Evolutionary conservation across 2,888 invertebrate species (phyloP), one percentile per base, ranked within the genome.

Genomic region (Leucophenga maculata): DNA sequence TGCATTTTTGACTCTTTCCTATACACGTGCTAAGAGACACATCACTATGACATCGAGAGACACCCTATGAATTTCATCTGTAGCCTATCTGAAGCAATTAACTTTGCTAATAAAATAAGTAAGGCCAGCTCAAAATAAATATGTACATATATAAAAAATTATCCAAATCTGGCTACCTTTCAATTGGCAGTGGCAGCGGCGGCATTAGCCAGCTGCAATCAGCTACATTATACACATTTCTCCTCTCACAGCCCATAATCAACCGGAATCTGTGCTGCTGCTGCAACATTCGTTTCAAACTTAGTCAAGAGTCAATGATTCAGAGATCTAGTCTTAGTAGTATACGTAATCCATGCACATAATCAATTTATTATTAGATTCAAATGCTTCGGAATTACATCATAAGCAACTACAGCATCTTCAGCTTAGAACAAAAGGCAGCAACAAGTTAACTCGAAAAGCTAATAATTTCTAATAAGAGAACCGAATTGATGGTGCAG

Each of bases 401-500:
- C 57, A 57, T 57, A 57, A 20, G 57, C 57, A 26, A 31, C 46
- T 14, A 46, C 46, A 26, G 14, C 26, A 20, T 26, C 22, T 26
- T 9, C 46, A 26, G 31, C 57, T 26, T 57, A 14, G 13, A 46
- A 46, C 26, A 26, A 11, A 57, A 57, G 3, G 26, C 26, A 26
- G 26, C 26, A 26, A 26, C 26, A 26, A 26, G 26, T 4, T 26
- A 32, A 64, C 39, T 44, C 22, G 48, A 46, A 64, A 31, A 70
- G 73, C 73, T 75, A 75, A 75, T 75, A 72, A 75, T 71, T 74
- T 75, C 74, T 75, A 75, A 75, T 75, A 74, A 74, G 74, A 72
- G 67, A 72, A 71, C 70, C 65, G 67, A 72, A 48, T 48, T 48
- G 64, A 20, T 11, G 50, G 48, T 14, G 16, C 9, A 18, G 54